Base-by-base conservation (phyloP, 1,140 invertebrate species). In the Sycobia sp. region DNA sequence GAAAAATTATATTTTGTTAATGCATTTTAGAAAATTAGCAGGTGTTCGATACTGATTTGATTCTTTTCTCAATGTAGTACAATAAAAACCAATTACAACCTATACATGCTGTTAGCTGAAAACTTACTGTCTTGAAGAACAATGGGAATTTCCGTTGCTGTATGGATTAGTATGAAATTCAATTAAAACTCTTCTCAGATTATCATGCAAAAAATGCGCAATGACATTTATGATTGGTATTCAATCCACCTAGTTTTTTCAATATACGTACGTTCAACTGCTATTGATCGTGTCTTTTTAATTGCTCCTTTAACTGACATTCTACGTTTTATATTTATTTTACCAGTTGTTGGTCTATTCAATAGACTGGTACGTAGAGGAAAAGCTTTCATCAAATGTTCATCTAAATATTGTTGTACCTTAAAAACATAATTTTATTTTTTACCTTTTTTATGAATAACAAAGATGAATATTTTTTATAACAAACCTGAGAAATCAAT, bases 231-330 rank as follows among this genome's bases (percentile, higher is more conserved):
- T 51, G 5, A 16, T n/a, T 39, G 4, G 44, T 23, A 25, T 20
- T 16, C 18, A 27, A 11, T 32, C 9, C n/a, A 55, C 7, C 22
- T 23, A 5, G 3, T 16, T 39, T 43, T 61, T 55, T 38, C 25
- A 50, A 32, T 29, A 39, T 70, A 85, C 88, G 85, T 79, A 91
- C 90, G 89, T 76, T 92, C 90, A 23, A 92, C 87, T 72, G 91
- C 91, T 49, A 95, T 94, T 8, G 91, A 93, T 71, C 92, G 82
- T 0, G 92, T 94, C 74, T 93, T 92, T 78, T 91, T 93, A 59
- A 95, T 93, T 13, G 91, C 91, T 56, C 92, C 92, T 70, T 89
- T 89, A 4, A 93, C 90, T 3, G 91, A 94, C 88, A 94, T 91
- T 76, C 86, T 87, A 16, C 90, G 83, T 39, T 86, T 84, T 5